Conservation (phyloP, 2,797 vertebrate genomes). For the Rhabdomys pumilio region DNA sequence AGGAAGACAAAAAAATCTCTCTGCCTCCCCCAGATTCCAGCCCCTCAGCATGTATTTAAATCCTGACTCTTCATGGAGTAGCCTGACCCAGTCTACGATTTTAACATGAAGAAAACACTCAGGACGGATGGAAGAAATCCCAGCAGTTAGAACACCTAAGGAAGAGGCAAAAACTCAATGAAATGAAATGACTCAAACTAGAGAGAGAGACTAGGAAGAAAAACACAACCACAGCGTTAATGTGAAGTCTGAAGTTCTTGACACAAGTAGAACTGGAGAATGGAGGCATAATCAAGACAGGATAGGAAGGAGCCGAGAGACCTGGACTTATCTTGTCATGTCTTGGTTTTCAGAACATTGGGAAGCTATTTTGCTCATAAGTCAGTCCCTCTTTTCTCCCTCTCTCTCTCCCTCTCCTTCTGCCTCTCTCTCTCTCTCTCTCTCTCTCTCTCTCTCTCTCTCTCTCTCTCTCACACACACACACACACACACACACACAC, state of each 20-base stretch:
- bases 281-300: not conserved
- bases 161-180: not conserved
- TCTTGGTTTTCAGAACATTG: not conserved
- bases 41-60: not conserved
- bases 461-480: no score
- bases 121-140: not conserved
- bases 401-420: no score
- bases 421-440: not conserved
- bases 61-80: not conserved
- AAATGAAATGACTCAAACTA: not conserved
- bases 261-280: not conserved
- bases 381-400: not conserved
- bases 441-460: not conserved
- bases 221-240: not conserved
- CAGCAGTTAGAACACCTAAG: not conserved
- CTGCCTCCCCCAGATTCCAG: not conserved
- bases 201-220: not conserved
- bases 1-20: not conserved
- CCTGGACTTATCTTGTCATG: not conserved
- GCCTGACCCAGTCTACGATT: not conserved
- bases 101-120: not conserved
- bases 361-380: not conserved
- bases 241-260: not conserved
- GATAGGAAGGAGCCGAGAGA: not conserved
- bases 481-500: no score